Conservation (phyloP, 2,113 vertebrate genomes). For the Myotis lucifugus region DNA sequence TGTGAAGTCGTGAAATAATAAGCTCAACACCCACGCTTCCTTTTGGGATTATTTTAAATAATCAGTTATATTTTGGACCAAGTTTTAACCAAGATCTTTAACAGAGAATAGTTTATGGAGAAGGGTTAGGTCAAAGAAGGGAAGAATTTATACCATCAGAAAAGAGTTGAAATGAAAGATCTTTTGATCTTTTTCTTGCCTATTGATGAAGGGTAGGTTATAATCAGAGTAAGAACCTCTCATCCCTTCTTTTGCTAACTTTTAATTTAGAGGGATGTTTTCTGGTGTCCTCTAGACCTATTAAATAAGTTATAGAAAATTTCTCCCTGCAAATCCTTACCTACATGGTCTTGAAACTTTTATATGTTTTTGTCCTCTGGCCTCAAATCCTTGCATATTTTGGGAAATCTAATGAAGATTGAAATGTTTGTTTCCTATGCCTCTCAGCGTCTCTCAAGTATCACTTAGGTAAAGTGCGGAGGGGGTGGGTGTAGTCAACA, state of each 20-base stretch:
- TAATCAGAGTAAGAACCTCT: neutral
- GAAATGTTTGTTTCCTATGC: slow-evolving; percentile 28
- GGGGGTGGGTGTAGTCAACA: neutral
- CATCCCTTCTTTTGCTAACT: neutral
- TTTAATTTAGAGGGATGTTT: neutral
- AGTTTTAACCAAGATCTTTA: neutral
- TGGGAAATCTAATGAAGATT: slow-evolving; percentile 9
- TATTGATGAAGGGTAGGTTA: neutral
- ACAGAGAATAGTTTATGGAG: neutral
- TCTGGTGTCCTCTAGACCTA: neutral
- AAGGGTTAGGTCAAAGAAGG: neutral
- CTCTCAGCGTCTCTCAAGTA: neutral
- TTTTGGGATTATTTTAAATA: neutral
- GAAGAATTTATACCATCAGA: neutral
- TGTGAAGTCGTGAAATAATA: neutral
- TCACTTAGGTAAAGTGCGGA: slow-evolving; percentile 22
- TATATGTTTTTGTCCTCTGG: neutral
- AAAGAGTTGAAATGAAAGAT: neutral
- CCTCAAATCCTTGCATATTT: slow-evolving; percentile 41
- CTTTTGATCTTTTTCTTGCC: neutral
- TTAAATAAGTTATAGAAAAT: neutral
- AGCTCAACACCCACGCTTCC: neutral
- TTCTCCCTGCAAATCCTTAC: neutral
- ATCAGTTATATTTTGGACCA: neutral
- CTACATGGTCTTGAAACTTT: neutral